Evolutionary conservation across 64 coral and sea anemone species (phyloP).

Genomic region (Montipora foliosa): DNA sequence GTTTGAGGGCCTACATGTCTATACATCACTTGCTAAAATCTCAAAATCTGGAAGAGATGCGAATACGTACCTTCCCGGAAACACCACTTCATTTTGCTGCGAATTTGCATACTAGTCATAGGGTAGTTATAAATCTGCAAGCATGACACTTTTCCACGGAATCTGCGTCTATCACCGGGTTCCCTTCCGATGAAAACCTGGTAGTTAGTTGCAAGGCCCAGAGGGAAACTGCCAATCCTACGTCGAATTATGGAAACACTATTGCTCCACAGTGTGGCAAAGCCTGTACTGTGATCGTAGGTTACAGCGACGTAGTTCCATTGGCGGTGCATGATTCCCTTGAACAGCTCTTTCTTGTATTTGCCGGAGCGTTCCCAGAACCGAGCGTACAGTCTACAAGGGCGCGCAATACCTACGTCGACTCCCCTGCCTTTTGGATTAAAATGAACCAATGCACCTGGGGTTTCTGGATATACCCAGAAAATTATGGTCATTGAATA

Average conservation of each 20-base stretch:
- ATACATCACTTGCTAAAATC: no score
- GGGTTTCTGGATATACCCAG: constrained; percentile 46
- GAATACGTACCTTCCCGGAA: constrained; percentile 42
- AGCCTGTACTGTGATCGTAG: constrained; percentile 28
- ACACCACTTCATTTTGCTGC: constrained; percentile 4
- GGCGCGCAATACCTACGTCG: background rate
- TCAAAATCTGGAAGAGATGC: background rate
- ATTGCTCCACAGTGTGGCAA: constrained; percentile 40
- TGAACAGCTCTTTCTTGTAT: background rate
- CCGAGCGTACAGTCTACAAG: background rate
- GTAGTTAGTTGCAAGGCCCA: constrained; percentile 56
- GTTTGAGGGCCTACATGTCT: no score
- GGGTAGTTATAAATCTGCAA: constrained; percentile 36
- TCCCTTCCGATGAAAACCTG: constrained; percentile 26
- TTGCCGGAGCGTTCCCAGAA: background rate
- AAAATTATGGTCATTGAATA: constrained; percentile 55
- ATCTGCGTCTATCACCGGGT: constrained; percentile 17
- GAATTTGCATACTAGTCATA: background rate
- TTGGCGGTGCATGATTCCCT: background rate
- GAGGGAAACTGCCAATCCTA: constrained; percentile 11
- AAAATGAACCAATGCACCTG: constrained; percentile 44
- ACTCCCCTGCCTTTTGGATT: constrained; percentile 47
- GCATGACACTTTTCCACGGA: constrained; percentile 44
- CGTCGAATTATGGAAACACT: background rate
- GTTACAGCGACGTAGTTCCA: constrained; percentile 50